phyloP scores from a whole-genome alignment of 2,888 invertebrate genomes.

The Teinopalpus imperialis region DNA sequence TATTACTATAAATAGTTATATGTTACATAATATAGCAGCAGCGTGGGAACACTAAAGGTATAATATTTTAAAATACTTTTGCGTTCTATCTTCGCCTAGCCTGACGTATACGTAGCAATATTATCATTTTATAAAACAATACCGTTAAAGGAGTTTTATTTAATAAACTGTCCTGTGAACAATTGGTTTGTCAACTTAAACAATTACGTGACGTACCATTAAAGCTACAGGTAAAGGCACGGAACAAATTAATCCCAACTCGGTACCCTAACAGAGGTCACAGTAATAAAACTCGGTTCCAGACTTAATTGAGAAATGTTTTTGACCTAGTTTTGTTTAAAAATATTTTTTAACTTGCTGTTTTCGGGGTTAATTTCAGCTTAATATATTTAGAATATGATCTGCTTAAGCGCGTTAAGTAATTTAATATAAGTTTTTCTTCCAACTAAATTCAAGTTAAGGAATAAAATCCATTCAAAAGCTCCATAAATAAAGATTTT shows the following conservation, averaged over 20 bases:
- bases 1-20: no score
- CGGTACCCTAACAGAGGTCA: slow-evolving; percentile 1
- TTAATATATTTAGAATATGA: no score
- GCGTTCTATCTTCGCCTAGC: background rate
- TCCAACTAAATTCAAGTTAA: no score
- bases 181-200: slow-evolving; percentile 15
- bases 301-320: slow-evolving; percentile 13
- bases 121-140: slow-evolving; percentile 9
- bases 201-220: slow-evolving; percentile 6
- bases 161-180: slow-evolving; percentile 12
- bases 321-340: slow-evolving; percentile 2
- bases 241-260: slow-evolving; percentile 6
- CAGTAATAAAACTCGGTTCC: slow-evolving; percentile 6
- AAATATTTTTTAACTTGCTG: background rate
- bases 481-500: no score
- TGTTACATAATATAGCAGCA: no score
- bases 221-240: slow-evolving; percentile 1
- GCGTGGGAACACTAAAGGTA: slow-evolving; percentile 2
- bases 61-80: slow-evolving; percentile 13
- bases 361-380: background rate
- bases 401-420: no score
- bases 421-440: no score
- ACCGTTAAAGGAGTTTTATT: slow-evolving; percentile 8
- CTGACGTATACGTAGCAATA: no score
- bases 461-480: no score